phyloP scores from a whole-genome alignment of 2,888 invertebrate species.

The Drosophila lutescens region DNA sequence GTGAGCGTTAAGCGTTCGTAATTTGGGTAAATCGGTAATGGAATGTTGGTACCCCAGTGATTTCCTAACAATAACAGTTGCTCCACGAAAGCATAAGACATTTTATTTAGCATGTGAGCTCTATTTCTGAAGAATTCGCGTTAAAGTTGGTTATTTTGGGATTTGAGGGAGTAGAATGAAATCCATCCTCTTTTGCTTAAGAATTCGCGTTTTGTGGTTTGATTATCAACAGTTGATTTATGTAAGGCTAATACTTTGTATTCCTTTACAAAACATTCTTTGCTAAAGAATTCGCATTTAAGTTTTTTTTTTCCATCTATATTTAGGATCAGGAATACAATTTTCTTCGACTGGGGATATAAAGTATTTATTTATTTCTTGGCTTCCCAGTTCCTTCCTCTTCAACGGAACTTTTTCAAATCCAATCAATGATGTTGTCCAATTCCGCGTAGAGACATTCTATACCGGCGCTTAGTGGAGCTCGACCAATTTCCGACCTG shows the following conservation, averaged over 20 bases:
- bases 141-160: too few species aligned
- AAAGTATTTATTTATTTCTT: not conserved
- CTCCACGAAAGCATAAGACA: too few species aligned
- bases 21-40: conserved; percentile 2
- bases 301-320: too few species aligned
- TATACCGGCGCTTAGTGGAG: conserved; percentile 71
- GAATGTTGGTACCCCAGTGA: not conserved
- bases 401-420: not conserved
- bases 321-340: too few species aligned
- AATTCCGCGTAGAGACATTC: conserved; percentile 70
- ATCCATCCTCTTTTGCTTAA: not conserved
- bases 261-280: too few species aligned
- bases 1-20: conserved; percentile 15
- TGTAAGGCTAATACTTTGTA: too few species aligned
- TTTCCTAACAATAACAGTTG: not conserved
- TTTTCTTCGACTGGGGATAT: too few species aligned
- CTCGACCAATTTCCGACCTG: conserved; percentile 21
- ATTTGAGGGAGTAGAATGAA: too few species aligned
- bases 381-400: not conserved
- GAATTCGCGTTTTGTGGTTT: not conserved
- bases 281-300: too few species aligned
- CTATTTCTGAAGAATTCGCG: too few species aligned
- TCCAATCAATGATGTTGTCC: not conserved
- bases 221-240: too few species aligned
- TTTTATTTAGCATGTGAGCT: too few species aligned